These are phyloP conservation scores for Masnerella sp. DNA, from an alignment of 2,888 invertebrate species.

Conservation along the genomic window DNA sequence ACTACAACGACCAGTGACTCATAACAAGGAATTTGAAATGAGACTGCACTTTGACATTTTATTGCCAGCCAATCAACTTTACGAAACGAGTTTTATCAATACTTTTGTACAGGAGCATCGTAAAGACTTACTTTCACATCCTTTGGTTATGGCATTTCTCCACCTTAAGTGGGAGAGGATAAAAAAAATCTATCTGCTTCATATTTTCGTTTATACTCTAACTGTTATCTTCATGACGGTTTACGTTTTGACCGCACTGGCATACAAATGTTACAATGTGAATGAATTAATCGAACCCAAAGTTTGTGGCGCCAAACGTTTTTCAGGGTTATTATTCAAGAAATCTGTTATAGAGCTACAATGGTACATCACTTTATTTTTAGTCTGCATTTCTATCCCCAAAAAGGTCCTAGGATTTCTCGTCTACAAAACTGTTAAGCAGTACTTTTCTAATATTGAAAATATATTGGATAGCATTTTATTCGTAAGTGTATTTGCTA, in stretches of 20 bases:
- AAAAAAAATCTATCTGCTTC: constrained; percentile 76
- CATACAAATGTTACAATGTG: constrained; percentile 73
- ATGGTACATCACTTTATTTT: constrained; percentile 72
- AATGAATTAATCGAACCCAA: constrained; percentile 67
- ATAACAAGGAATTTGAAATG: constrained; percentile 75
- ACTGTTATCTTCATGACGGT: constrained; percentile 75
- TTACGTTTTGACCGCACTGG: constrained; percentile 73
- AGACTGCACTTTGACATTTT: constrained; percentile 74
- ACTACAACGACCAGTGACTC: constrained; percentile 71
- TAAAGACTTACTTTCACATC: constrained; percentile 78
- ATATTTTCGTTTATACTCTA: constrained; percentile 73
- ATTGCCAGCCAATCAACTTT: constrained; percentile 73
- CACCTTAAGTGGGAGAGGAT: constrained; percentile 79
- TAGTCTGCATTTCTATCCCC: constrained; percentile 74
- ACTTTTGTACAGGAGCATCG: constrained; percentile 77
- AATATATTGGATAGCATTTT: constrained; percentile 75
- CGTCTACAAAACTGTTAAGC: constrained; percentile 73
- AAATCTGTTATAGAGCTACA: constrained; percentile 72
- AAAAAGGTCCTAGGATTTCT: constrained; percentile 75
- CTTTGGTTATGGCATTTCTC: constrained; percentile 78
- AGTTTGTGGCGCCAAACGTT: constrained; percentile 69
- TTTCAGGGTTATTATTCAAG: constrained; percentile 70
- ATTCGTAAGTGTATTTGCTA: constrained; percentile 73
- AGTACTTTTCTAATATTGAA: constrained; percentile 76
- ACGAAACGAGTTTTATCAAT: constrained; percentile 78